phyloP scores from a whole-genome alignment of 1,140 invertebrate species.

The Hirudo medicinalis region DNA sequence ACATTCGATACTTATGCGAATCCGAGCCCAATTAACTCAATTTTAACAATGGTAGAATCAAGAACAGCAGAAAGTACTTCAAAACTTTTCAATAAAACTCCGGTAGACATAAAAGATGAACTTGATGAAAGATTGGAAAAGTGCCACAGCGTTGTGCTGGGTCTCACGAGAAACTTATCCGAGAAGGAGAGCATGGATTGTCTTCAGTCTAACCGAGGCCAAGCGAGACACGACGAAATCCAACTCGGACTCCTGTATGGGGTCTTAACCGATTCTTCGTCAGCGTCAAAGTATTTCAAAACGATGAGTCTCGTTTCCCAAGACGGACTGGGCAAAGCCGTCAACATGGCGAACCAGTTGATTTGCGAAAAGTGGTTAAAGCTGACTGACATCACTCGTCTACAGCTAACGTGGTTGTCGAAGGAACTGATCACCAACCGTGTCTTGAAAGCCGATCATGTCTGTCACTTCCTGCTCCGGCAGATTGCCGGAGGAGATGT shows the following conservation, averaged over 20 bases:
- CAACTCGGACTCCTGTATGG: constrained; percentile 73
- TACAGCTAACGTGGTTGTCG: constrained; percentile 43
- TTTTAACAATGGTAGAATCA: no score
- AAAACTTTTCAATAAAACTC: no score
- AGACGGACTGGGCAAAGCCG: constrained; percentile 69
- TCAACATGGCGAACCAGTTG: constrained; percentile 65
- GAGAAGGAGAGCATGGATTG: constrained; percentile 86
- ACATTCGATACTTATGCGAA: no score
- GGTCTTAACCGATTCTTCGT: constrained; percentile 72
- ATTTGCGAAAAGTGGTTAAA: constrained; percentile 76
- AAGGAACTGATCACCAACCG: constrained; percentile 77
- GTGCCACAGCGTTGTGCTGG: constrained; percentile 60
- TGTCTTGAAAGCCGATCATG: constrained; percentile 67
- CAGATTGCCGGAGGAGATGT: constrained; percentile 85
- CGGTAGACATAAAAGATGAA: neutral
- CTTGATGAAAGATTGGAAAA: constrained; percentile 61
- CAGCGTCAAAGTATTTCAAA: constrained; percentile 71
- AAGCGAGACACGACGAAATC: constrained; percentile 73
- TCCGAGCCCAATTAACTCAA: no score
- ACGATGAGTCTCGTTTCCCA: constrained; percentile 75
- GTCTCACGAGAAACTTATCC: constrained; percentile 62
- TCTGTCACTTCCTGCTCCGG: constrained; percentile 77
- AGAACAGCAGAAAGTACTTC: no score
- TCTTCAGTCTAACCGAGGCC: constrained; percentile 65
- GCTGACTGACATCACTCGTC: constrained; percentile 60